Evolutionary conservation across 2,888 invertebrate genomes (phyloP).

Genomic region (Tiliacea aurago): DNA sequence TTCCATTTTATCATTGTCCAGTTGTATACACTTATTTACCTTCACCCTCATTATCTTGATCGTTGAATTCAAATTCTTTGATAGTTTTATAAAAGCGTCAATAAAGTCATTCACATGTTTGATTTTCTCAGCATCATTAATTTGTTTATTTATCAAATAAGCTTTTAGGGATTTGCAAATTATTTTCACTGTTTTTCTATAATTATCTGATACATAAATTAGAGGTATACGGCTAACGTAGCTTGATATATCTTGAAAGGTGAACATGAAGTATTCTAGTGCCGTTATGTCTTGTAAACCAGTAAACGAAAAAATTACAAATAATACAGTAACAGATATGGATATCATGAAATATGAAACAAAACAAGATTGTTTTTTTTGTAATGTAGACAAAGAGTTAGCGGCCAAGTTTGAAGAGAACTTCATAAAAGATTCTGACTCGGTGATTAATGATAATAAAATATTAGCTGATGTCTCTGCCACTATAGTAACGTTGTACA

Average conservation of each 20-base stretch:
- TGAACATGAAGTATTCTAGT: rapidly evolving
- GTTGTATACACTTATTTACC: not conserved
- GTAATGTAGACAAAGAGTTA: not conserved
- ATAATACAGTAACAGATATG: rapidly evolving
- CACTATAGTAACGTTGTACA: rapidly evolving
- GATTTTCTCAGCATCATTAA: conserved; percentile 8
- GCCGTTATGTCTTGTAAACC: rapidly evolving
- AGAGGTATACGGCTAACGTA: not conserved
- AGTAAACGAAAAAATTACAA: no score
- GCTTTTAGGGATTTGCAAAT: conserved; percentile 2
- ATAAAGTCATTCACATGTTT: not conserved
- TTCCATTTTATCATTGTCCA: no score
- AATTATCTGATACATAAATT: conserved; percentile 14
- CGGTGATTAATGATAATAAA: not conserved
- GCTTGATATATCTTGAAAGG: not conserved
- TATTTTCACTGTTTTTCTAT: not conserved
- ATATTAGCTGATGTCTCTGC: not conserved
- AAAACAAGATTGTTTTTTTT: not conserved
- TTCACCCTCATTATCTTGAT: conserved; percentile 10
- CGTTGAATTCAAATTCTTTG: not conserved
- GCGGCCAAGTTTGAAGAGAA: conserved; percentile 2
- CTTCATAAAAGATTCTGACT: not conserved
- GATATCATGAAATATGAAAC: not conserved
- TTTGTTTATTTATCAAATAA: conserved; percentile 5
- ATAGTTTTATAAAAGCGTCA: not conserved